Conservation (phyloP, 2,797 vertebrate genomes). For the Lutjanus argentimaculatus region DNA sequence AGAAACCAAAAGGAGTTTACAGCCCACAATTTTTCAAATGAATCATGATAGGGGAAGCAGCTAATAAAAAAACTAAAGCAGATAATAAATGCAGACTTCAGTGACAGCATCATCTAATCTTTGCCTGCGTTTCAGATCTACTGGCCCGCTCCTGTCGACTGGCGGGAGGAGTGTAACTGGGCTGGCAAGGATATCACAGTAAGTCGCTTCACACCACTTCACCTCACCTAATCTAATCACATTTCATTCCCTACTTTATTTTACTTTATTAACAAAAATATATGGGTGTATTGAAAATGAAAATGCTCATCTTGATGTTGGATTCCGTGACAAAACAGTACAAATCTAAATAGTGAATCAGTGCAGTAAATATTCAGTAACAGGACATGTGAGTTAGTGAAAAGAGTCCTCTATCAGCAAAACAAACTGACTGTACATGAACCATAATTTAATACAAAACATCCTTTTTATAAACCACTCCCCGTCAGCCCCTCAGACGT, state of each 20-base stretch:
- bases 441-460: background rate
- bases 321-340: background rate
- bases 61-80: background rate
- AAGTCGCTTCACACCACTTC: conserved; percentile 77
- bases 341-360: background rate
- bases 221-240: background rate
- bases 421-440: background rate
- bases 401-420: no score
- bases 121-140: conserved; percentile 87
- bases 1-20: no score
- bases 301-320: background rate
- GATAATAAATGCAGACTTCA: background rate
- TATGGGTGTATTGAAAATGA: background rate
- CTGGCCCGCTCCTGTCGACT: conserved; percentile 96
- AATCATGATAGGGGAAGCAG: background rate
- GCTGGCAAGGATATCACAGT: conserved; percentile 98
- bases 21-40: background rate
- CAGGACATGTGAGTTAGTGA: background rate
- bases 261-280: background rate
- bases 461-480: background rate
- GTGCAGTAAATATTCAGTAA: background rate
- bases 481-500: conserved; percentile 6
- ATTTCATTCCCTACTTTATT: background rate
- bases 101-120: conserved; percentile 11
- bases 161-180: conserved; percentile 99